Evolutionary conservation across 2,113 vertebrate species (phyloP).

Genomic region (Gobius niger): DNA sequence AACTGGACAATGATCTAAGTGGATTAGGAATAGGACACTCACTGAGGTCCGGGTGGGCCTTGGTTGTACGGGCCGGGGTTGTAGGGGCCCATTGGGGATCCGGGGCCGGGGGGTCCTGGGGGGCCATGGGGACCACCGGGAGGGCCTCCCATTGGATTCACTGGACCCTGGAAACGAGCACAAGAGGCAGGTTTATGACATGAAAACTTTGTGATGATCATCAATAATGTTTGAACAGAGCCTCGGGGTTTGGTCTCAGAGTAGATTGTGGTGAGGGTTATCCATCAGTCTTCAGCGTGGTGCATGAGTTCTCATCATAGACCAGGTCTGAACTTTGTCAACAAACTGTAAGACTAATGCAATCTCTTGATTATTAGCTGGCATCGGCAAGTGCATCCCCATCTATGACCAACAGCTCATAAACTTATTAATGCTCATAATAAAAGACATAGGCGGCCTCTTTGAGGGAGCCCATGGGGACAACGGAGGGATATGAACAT

Average conservation of each 20-base stretch:
- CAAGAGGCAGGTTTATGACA: neutral
- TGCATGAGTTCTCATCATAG: slow-evolving; percentile 69
- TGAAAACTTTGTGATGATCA: neutral
- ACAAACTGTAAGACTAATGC: no score
- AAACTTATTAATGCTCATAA: no score
- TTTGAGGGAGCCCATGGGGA: no score
- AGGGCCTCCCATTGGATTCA: slow-evolving; percentile 92
- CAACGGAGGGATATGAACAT: no score
- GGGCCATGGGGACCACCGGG: slow-evolving; percentile 95
- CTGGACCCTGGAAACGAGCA: slow-evolving; percentile 82
- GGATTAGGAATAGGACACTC: slow-evolving; percentile 61
- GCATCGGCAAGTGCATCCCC: no score
- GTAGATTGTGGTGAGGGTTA: slow-evolving; percentile 36
- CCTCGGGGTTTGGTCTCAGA: slow-evolving; percentile 52
- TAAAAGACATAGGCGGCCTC: no score
- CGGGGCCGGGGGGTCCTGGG: slow-evolving; percentile 88
- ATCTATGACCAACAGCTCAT: no score
- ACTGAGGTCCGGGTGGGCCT: slow-evolving; percentile 97
- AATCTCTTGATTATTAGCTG: no score
- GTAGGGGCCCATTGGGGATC: slow-evolving; percentile 93
- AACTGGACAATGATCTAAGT: neutral
- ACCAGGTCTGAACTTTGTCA: slow-evolving; percentile 20
- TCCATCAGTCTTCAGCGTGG: slow-evolving; percentile 72
- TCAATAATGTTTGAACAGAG: neutral
- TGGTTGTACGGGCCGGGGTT: slow-evolving; percentile 96